phyloP scores from a whole-genome alignment of 2,113 vertebrate species.

The Notarius lentiginosus region DNA sequence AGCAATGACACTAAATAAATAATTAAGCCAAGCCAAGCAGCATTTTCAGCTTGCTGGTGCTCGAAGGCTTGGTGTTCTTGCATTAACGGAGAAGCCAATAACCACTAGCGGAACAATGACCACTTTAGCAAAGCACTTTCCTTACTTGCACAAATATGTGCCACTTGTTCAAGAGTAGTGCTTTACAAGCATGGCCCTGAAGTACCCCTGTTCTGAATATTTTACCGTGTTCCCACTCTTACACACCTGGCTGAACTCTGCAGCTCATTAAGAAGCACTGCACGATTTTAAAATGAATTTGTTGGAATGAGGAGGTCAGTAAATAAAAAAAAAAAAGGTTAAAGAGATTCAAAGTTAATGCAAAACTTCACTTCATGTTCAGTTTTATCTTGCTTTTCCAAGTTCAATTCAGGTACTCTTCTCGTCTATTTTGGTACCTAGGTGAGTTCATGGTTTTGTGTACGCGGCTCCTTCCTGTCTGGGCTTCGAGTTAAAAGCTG shows the following conservation, averaged over 20 bases:
- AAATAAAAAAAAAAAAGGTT: not conserved
- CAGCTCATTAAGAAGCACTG: not conserved
- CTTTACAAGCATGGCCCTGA: conserved; percentile 1
- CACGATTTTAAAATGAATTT: conserved; percentile 3
- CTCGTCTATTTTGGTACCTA: not conserved
- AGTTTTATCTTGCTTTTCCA: not conserved
- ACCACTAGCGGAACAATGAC: not conserved
- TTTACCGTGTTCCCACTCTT: not conserved
- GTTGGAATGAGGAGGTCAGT: not conserved
- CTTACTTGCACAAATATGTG: conserved; percentile 6
- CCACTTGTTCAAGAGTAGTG: not conserved
- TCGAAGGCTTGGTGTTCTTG: not conserved
- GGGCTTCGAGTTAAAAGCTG: conserved; percentile 3
- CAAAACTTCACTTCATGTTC: not conserved
- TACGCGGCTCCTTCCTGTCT: conserved; percentile 8
- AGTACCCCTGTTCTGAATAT: not conserved
- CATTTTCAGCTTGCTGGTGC: not conserved
- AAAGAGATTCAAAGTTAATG: not conserved
- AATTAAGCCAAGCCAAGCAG: not conserved
- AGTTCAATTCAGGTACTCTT: not conserved
- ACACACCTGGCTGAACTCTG: not conserved
- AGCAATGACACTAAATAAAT: not conserved
- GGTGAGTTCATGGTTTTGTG: not conserved
- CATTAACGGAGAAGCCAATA: conserved; percentile 5
- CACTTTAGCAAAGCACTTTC: conserved; percentile 10